Base-by-base conservation (phyloP, 2,888 invertebrate genomes). In the Habrosyne pyritoides region DNA sequence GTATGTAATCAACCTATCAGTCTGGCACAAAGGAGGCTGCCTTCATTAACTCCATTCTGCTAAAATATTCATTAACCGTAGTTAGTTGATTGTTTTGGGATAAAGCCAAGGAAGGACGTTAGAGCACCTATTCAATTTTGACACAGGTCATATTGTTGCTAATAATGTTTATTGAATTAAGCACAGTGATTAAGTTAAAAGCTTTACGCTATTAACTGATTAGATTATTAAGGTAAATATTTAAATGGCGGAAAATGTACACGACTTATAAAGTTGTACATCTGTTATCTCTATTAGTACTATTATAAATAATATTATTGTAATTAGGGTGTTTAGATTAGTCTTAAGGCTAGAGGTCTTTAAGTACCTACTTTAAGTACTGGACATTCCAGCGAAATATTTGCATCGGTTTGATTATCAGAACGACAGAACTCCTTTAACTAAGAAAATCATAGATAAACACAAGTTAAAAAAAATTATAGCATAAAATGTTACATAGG, bases 51-150 rank as follows among this genome's bases (percentile, higher is more conserved):
- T 83, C 78, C 60, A 78, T 79, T 77, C 83, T 79, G 79, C 79
- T 89, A 84, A 87, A 90, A 89, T 89, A 90, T 91, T 89, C 87
- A 90, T 86, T 86, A 83, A 73, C 67, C 63, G 71, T 75, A 72
- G 73, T 72, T 72, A 69, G 70, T 71, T 76, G 71, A 75, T 76
- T 71, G 69, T 70, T 74, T 74, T 71, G 63, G 67, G 54, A 47
- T 54, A 47, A 42, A 54, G 50, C 22, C 14, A 47, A 53, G 47
- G 33, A 47, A 47, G 50, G 50, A 46, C 47, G 46, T 28, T 28
- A 18, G 50, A 50, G 28, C 28, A 50, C 50, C 50, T 50, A 50
- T 28, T 28, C 14, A 22, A 26, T 28, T 47, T 50, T 30, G 30
- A 50, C 21, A 21, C 28, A 28, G 50, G 50, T 50, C 50, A 50